Percentiles rank a stretch among this genome's conserved stretches.
Conservation (phyloP, 2,797 vertebrate genomes). For the Oryzias dopingdopingensis region DNA sequence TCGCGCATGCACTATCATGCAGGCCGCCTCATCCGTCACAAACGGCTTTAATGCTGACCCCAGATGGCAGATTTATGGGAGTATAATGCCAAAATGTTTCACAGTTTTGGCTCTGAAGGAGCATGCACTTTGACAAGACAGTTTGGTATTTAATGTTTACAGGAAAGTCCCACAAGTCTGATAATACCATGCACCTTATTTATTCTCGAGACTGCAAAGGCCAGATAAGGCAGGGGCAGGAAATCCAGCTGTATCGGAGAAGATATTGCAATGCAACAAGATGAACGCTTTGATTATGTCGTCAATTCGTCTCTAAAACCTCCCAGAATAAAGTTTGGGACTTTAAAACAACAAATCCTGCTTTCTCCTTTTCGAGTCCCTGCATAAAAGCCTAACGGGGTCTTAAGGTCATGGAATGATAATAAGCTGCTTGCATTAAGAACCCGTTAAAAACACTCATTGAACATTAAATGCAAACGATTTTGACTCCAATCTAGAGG, state of each 20-base stretch:
- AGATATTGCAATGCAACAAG: neutral
- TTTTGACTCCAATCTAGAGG: neutral
- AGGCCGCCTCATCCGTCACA: constrained; percentile 39
- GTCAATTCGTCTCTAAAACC: neutral
- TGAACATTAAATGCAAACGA: neutral
- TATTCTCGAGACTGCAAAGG: neutral
- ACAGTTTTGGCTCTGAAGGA: constrained; percentile 2
- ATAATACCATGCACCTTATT: neutral
- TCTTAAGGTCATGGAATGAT: neutral
- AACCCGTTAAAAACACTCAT: neutral
- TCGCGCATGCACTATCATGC: constrained; percentile 26
- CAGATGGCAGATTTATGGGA: constrained; percentile 47
- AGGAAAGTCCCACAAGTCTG: too few species aligned
- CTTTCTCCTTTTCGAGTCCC: neutral
- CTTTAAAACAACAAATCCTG: neutral
- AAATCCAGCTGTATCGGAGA: neutral
- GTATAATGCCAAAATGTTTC: constrained; percentile 9
- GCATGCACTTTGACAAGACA: constrained; percentile 1
- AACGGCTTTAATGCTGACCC: constrained; percentile 36
- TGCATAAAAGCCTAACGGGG: neutral
- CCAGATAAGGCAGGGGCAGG: too few species aligned
- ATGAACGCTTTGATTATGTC: neutral
- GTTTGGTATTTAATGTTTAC: too few species aligned
- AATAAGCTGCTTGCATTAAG: neutral
- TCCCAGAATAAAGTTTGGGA: neutral